Evolutionary conservation across 2,113 vertebrate genomes (phyloP).

Genomic region (Pampusana beccarii): DNA sequence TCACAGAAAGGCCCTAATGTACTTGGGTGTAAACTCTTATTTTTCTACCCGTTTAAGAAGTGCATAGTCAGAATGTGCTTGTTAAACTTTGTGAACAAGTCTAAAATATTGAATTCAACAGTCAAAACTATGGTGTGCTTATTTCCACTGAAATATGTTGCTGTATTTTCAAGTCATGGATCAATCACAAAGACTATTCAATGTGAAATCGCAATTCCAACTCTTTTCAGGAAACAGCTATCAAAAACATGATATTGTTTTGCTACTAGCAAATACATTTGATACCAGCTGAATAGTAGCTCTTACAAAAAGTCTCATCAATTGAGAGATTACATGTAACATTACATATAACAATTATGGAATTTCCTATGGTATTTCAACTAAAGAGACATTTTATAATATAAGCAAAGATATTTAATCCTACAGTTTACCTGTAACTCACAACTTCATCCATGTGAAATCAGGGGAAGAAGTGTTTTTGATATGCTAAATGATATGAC

Average conservation of each 20-base stretch:
- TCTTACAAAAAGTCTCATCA: neutral
- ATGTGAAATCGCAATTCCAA: neutral
- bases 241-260: neutral
- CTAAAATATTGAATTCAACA: neutral
- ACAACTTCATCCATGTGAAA: neutral
- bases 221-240: neutral
- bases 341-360: neutral
- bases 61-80: neutral
- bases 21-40: accelerated
- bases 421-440: neutral
- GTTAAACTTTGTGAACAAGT: neutral
- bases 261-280: neutral
- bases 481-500: neutral
- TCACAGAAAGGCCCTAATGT: neutral
- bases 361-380: neutral
- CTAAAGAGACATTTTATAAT: neutral
- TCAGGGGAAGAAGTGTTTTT: neutral
- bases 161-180: neutral
- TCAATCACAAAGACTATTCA: neutral
- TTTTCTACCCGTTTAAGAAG: neutral
- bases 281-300: neutral
- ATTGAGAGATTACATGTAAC: neutral
- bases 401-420: neutral
- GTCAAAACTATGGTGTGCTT: neutral
- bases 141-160: neutral